Evolutionary conservation across 2,888 invertebrate species (phyloP).

Genomic region (Acronicta leporina): DNA sequence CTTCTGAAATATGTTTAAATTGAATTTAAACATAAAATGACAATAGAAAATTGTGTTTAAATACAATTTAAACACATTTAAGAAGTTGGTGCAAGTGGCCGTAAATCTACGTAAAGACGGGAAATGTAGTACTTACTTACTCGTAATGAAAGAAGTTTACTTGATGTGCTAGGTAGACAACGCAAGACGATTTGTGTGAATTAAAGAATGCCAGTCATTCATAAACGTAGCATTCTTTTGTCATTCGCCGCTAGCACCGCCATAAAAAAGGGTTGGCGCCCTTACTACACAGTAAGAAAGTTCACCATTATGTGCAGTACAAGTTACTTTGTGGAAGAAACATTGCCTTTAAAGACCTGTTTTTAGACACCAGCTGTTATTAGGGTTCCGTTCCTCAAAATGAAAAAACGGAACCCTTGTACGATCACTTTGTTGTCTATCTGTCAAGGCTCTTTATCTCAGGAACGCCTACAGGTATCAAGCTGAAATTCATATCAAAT

Average conservation of each 20-base stretch:
- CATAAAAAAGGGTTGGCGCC: constrained; percentile 62
- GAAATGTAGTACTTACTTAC: not conserved
- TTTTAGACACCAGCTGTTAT: no score
- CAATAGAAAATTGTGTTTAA: no score
- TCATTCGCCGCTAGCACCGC: constrained; percentile 50
- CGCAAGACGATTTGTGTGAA: constrained; percentile 51
- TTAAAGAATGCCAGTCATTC: constrained; percentile 63
- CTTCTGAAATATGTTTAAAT: no score
- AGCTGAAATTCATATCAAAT: no score
- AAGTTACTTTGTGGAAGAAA: constrained; percentile 4
- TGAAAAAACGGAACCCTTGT: no score
- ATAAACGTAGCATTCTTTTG: constrained; percentile 58
- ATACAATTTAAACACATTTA: no score
- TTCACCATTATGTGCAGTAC: constrained; percentile 13
- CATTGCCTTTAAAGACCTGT: not conserved
- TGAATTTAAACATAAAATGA: no score
- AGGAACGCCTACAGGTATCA: no score
- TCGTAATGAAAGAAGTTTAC: constrained; percentile 37
- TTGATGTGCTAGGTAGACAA: constrained; percentile 41
- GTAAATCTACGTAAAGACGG: not conserved
- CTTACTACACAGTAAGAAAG: constrained; percentile 44
- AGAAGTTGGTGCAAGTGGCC: no score
- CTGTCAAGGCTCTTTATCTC: no score
- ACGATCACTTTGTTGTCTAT: no score
- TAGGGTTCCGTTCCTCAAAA: no score